phyloP scores from a whole-genome alignment of 2,888 invertebrate species.

The Thymelicus lineola region DNA sequence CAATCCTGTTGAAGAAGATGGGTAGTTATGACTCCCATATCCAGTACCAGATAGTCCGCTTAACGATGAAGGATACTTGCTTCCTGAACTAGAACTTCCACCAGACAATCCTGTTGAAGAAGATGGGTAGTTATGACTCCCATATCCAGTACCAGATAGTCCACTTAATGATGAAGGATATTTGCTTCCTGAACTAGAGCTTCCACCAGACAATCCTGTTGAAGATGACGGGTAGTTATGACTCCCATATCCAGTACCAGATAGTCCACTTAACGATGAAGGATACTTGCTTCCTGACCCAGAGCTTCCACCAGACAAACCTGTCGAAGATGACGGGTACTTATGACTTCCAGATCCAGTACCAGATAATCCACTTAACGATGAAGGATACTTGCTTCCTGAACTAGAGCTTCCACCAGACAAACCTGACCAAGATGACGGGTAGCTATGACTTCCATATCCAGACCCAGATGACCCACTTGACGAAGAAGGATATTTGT shows the following conservation, averaged over 20 bases:
- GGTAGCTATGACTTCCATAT: not conserved
- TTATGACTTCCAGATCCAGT: constrained; percentile 34
- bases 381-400: constrained; percentile 40
- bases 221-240: constrained; percentile 44
- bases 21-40: not conserved
- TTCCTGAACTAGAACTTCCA: constrained; percentile 37
- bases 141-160: constrained; percentile 14
- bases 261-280: constrained; percentile 47
- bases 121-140: constrained; percentile 10
- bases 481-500: constrained; percentile 35
- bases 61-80: constrained; percentile 10
- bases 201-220: constrained; percentile 46
- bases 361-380: constrained; percentile 40
- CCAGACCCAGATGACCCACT: constrained; percentile 39
- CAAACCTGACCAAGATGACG: constrained; percentile 6
- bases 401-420: not conserved
- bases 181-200: constrained; percentile 33
- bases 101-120: constrained; percentile 44
- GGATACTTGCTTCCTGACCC: constrained; percentile 44
- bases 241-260: constrained; percentile 33
- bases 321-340: constrained; percentile 41
- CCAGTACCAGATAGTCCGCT: constrained; percentile 22
- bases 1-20: constrained; percentile 43
- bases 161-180: constrained; percentile 13
- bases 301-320: constrained; percentile 45